phyloP scores from a whole-genome alignment of 2,888 invertebrate genomes.

The Tethea ocularis region DNA sequence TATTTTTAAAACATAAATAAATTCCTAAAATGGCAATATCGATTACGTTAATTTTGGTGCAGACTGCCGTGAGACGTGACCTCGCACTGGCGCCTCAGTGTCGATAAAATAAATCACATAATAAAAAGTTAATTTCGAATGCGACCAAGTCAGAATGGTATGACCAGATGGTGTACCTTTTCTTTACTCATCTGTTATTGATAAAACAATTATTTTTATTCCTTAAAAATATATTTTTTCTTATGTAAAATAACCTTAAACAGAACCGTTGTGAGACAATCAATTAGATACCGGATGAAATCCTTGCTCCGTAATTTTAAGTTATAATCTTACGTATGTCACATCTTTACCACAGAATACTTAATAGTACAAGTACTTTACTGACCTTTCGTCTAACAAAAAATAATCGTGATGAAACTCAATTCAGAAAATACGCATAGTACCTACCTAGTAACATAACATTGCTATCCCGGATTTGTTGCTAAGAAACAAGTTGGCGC shows the following conservation, averaged over 20 bases:
- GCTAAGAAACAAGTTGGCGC: slow-evolving; percentile 51
- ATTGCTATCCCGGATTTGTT: slow-evolving; percentile 39
- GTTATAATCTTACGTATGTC: too few relatives aligned
- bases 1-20: neutral
- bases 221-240: neutral
- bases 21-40: slow-evolving; percentile 28
- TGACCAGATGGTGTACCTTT: slow-evolving; percentile 52
- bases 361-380: too few relatives aligned
- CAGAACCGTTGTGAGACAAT: neutral
- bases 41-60: slow-evolving; percentile 35
- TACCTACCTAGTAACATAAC: neutral
- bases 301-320: neutral
- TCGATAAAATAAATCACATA: slow-evolving; percentile 61
- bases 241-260: neutral
- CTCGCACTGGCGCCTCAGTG: slow-evolving; percentile 56
- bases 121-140: slow-evolving; percentile 63
- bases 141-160: slow-evolving; percentile 39
- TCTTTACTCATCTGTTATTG: slow-evolving; percentile 38
- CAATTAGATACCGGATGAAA: neutral
- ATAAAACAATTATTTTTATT: neutral
- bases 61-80: slow-evolving; percentile 50
- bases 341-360: too few relatives aligned
- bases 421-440: too few relatives aligned
- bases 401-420: neutral
- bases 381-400: neutral